Evolutionary conservation across 2,888 invertebrate species (phyloP).

Genomic region (Chrysina gloriosa): DNA sequence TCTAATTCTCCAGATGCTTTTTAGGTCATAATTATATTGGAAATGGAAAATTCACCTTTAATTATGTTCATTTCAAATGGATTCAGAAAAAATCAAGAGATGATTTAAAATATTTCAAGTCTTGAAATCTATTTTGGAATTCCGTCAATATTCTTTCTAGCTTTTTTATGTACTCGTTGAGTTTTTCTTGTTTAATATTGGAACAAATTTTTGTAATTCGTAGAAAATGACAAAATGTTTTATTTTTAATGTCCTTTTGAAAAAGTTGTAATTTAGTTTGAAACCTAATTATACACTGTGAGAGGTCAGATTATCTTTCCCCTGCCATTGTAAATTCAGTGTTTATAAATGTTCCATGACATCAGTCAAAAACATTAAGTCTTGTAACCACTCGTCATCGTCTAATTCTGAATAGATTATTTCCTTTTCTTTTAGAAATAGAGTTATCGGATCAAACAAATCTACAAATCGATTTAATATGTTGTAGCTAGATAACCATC

Average conservation of each 20-base stretch:
- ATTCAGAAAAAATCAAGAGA: constrained; percentile 43
- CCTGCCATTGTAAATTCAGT: constrained; percentile 46
- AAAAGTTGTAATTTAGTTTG: too few species aligned
- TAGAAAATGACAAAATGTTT: constrained; percentile 42
- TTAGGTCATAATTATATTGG: too few species aligned
- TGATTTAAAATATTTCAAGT: constrained; percentile 43
- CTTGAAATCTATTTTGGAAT: constrained; percentile 44
- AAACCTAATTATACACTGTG: too few species aligned
- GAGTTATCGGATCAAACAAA: constrained; percentile 43
- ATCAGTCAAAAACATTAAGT: constrained; percentile 42
- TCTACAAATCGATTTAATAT: constrained; percentile 44
- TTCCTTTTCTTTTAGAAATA: constrained; percentile 46
- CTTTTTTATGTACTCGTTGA: constrained; percentile 48
- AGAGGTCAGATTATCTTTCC: constrained; percentile 45
- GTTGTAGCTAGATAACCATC: constrained; percentile 44
- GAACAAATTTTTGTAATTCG: constrained; percentile 43
- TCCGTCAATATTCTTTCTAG: constrained; percentile 42
- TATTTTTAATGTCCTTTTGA: too few species aligned
- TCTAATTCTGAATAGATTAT: constrained; percentile 47
- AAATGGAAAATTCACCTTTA: too few species aligned
- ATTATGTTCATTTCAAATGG: constrained; percentile 44
- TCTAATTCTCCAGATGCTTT: too few species aligned
- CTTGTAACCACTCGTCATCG: constrained; percentile 42
- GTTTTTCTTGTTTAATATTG: constrained; percentile 44
- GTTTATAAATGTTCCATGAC: constrained; percentile 45